A percentile compares a stretch with the other conserved stretches of the same genome.
phyloP scores from a whole-genome alignment of 2,113 vertebrate genomes.

The Myotis brandtii region DNA sequence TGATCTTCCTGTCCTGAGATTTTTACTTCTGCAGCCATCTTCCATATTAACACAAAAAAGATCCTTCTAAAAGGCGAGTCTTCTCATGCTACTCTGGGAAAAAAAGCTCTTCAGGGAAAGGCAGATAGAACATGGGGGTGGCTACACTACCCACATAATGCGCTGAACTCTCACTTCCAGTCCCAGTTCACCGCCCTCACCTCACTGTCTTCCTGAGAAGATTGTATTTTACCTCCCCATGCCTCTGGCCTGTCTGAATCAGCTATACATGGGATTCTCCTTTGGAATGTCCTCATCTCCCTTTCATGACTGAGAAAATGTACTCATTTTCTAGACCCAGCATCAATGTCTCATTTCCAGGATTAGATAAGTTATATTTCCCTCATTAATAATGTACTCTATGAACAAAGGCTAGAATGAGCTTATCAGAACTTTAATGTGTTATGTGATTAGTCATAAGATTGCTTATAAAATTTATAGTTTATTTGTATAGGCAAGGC shows the following conservation, averaged over 20 bases:
- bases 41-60: not conserved
- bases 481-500: not conserved
- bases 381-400: not conserved
- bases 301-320: not conserved
- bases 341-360: not conserved
- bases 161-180: too few relatives aligned
- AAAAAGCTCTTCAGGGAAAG: not conserved
- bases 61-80: not conserved
- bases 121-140: too few relatives aligned
- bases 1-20: not conserved
- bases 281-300: not conserved
- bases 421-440: not conserved
- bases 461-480: not conserved
- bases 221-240: fast-evolving
- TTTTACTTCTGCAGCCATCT: not conserved
- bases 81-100: not conserved
- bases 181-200: not conserved
- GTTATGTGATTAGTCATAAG: not conserved
- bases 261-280: not conserved
- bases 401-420: not conserved
- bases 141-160: fast-evolving
- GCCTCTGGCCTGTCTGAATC: not conserved
- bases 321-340: not conserved
- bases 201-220: too few relatives aligned
- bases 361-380: not conserved